Percentiles rank a stretch among this genome's conserved stretches.
phyloP scores from a whole-genome alignment of 2,797 vertebrate genomes.

The Leptoclinus maculatus region DNA sequence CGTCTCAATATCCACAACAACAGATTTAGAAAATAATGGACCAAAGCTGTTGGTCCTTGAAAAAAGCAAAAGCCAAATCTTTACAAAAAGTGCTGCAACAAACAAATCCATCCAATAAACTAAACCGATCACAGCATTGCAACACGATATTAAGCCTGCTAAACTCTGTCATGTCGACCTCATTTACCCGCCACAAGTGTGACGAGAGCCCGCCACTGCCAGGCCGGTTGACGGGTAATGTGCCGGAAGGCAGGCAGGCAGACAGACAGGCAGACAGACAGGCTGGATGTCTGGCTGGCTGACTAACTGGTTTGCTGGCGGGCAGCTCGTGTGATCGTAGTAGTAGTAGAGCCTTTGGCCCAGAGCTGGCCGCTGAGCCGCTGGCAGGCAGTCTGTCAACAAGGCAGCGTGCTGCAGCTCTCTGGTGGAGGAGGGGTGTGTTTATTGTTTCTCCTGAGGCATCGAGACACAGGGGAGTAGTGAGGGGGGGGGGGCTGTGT shows the following conservation, averaged over 20 bases:
- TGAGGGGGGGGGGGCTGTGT: too few species aligned
- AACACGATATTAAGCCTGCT: neutral
- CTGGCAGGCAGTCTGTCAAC: conserved; percentile 62
- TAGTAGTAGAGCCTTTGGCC: conserved; percentile 44
- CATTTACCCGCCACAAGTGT: conserved; percentile 32
- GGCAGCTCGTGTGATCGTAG: conserved; percentile 39
- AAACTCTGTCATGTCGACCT: conserved; percentile 10
- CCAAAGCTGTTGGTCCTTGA: neutral
- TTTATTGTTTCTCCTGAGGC: conserved; percentile 45
- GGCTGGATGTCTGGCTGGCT: conserved; percentile 19
- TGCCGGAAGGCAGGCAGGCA: conserved; percentile 5
- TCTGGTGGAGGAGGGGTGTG: conserved; percentile 41
- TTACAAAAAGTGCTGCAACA: neutral
- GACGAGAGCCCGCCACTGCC: conserved; percentile 28
- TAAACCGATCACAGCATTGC: neutral
- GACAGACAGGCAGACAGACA: neutral
- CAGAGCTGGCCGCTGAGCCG: conserved; percentile 55
- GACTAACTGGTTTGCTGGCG: conserved; percentile 49
- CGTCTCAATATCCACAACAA: neutral
- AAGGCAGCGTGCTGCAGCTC: conserved; percentile 48
- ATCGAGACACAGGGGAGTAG: conserved; percentile 11
- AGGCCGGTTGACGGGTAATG: conserved; percentile 23
- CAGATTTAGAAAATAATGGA: too few species aligned
- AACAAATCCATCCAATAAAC: neutral
- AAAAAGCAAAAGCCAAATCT: neutral